Conservation (phyloP, 2,113 vertebrate genomes). For the Aepyceros melampus region DNA sequence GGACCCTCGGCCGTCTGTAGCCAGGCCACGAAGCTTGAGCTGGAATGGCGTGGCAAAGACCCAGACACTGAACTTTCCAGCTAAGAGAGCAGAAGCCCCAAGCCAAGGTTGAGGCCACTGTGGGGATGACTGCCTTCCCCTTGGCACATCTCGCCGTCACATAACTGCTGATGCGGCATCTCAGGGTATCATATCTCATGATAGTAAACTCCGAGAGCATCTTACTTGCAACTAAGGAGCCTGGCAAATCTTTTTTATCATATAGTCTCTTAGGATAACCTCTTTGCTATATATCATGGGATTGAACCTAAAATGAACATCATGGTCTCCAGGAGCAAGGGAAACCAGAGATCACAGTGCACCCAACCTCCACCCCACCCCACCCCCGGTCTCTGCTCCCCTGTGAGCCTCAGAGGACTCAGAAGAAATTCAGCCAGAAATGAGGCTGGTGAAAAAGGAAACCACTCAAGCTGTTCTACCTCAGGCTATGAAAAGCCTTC, state of each 20-base stretch:
- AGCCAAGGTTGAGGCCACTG: too few relatives aligned
- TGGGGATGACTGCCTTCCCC: neutral
- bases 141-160: rapidly evolving
- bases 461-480: neutral
- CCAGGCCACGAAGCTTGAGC: neutral
- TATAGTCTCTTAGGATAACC: neutral
- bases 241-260: neutral
- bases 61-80: neutral
- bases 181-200: neutral
- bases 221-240: neutral
- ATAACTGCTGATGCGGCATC: neutral
- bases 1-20: neutral
- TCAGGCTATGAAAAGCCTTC: neutral
- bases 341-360: neutral
- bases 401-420: rapidly evolving
- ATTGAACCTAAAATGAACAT: neutral
- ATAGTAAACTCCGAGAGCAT: neutral
- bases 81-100: neutral
- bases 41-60: neutral
- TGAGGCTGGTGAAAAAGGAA: neutral
- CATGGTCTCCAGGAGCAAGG: neutral
- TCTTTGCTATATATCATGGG: neutral
- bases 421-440: neutral
- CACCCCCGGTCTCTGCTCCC: neutral
- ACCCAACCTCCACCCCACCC: neutral